Evolutionary conservation across 2,888 invertebrate genomes (phyloP), one percentile per base, ranked within the genome.

Genomic region (Archips crataeganus): DNA sequence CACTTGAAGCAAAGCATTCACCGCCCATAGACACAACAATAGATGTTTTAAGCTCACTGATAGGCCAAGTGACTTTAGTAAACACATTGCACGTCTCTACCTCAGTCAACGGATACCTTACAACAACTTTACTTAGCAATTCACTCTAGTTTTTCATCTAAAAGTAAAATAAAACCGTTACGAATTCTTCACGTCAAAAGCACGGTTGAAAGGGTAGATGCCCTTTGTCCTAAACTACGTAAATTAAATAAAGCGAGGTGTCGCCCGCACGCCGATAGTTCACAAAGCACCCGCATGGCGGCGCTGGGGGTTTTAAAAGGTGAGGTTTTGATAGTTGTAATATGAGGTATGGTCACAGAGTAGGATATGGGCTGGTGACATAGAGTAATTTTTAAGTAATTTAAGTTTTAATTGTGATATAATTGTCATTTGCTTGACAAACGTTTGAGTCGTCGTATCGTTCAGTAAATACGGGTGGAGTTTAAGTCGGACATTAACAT

Each of bases 161-260:
- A 66, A 74, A 71, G 65, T 71, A 47, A 66, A 74, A 71, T 71
- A 70, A 65, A 64, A 67, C 62, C 65, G 47, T 47, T 47, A 45
- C 62, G 15, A 61, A 70, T 63, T 66, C 70, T 71, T 67, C 68
- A 36, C 62, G 62, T 57, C 72, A 68, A 36, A 5, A 42, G 60
- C 65, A 67, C 15, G 67, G 67, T 45, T 47, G 15, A 51, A 65
- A 49, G 65, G 51, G 65, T 15, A 51, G 36, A 23, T 62, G 79
- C 80, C 86, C 85, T 87, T 87, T 84, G 87, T 84, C 51, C 74
- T 39, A 10, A 63, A 70, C 74, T 74, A 69, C 66, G 42, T 74
- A 90, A 92, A 91, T 91, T 89, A 92, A 91, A 92, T 91, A 92
- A 89, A 86, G 85, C 85, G 90, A 92, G 91, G 92, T 92, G 91